Base-by-base conservation (phyloP, 23 tunicate species). In the Halocynthia aurantium region DNA sequence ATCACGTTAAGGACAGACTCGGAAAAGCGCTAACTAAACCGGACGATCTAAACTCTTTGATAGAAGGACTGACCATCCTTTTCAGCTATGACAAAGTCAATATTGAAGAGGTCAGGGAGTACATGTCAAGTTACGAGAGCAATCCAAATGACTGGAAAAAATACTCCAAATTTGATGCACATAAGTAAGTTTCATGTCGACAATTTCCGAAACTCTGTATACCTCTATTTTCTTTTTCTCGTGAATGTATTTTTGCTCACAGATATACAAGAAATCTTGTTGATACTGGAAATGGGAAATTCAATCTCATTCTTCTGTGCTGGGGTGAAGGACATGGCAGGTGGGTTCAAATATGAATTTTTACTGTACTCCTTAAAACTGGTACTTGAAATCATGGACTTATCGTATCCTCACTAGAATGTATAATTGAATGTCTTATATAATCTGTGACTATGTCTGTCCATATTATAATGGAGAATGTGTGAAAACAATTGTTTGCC, bases 251-350 rank as follows among this genome's bases (percentile, higher is more conserved):
- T 8, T 79, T 66, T 53, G 10, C 5, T 56, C 61, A 21, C 66
- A 92, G 98, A 68, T 92, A 92, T 85, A 92, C 98, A 10, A 53
- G 98, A 18, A 86, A 92, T 75, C 67, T 92, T 7, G 81, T 92
- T 58, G 86, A 92, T 67, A 84, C 72, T 60, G 98, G 98, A 61
- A 92, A 92, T 62, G 98, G 98, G 61, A 92, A 92, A 54, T 92
- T 73, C 79, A 92, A 92, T 82, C 76, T 92, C 7, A 86, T 92
- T 6, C 78, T 92, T 52, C 52, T 92, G 19, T 92, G 98, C 61
- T 92, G 98, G 98, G 85, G 83, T 53, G 86, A 77, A 55, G 92
- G 88, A 10, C 98, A 92, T 49, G 72, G 78, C 58, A 92, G 98
- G 98, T 92, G 65, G 21, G 73, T 11, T 13, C 9, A 52, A 12